Percentiles rank a stretch among this genome's conserved stretches.
Evolutionary conservation across 2,888 invertebrate species (phyloP).

Genomic region (Ophraella communa): DNA sequence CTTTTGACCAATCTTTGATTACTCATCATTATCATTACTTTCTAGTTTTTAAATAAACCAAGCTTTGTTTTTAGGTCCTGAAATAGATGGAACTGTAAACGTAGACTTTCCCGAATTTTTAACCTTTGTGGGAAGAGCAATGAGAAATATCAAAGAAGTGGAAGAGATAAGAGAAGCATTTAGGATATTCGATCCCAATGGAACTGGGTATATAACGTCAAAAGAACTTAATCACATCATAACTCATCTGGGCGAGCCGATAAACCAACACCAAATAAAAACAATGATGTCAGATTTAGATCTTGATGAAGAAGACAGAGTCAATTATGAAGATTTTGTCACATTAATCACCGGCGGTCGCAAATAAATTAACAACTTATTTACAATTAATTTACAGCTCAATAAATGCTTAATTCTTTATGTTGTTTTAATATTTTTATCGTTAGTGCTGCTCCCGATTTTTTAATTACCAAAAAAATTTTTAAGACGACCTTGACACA

Average conservation of each 20-base stretch:
- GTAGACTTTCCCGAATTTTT: constrained; percentile 21
- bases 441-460: no score
- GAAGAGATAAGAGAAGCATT: constrained; percentile 23
- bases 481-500: not conserved
- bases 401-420: no score
- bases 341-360: not conserved
- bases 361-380: not conserved
- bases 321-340: constrained; percentile 23
- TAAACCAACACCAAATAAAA: constrained; percentile 7
- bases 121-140: constrained; percentile 1
- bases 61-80: not conserved
- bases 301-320: constrained; percentile 9
- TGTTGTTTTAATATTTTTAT: no score
- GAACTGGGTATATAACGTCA: constrained; percentile 17
- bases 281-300: constrained; percentile 21
- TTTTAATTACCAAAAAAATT: no score
- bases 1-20: not conserved
- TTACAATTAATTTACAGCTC: not conserved
- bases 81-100: not conserved
- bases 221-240: constrained; percentile 12
- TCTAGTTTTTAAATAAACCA: no score
- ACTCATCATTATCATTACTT: no score
- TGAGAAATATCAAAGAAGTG: constrained; percentile 3
- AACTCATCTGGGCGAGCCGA: constrained; percentile 15
- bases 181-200: constrained; percentile 21